Conservation (phyloP, 2,113 vertebrate genomes). For the Myotis yumanensis region DNA sequence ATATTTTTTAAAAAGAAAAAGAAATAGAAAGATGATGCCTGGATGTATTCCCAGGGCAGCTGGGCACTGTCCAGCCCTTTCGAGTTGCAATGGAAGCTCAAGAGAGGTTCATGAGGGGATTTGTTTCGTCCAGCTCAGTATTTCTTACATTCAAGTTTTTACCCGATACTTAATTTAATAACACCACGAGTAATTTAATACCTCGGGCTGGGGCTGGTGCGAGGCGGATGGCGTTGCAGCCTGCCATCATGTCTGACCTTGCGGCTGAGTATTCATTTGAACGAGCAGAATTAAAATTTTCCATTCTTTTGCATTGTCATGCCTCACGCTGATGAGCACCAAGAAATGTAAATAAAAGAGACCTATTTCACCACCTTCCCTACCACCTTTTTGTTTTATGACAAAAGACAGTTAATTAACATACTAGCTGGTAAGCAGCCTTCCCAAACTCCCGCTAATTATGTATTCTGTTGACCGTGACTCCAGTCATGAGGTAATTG, state of each 20-base stretch:
- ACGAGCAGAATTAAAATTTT: slow-evolving; percentile 83
- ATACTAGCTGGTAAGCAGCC: slow-evolving; percentile 89
- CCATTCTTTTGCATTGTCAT: slow-evolving; percentile 87
- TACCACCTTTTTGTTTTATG: slow-evolving; percentile 90
- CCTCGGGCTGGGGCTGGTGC: neutral
- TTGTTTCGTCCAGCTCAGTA: neutral
- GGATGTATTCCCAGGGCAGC: neutral
- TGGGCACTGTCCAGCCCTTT: rapidly evolving
- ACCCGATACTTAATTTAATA: slow-evolving; percentile 24
- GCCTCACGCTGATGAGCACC: slow-evolving; percentile 84
- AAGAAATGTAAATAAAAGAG: slow-evolving; percentile 90
- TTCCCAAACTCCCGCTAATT: slow-evolving; percentile 91
- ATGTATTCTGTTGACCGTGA: slow-evolving; percentile 92
- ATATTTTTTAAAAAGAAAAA: too few species aligned
- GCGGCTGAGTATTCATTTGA: slow-evolving; percentile 74
- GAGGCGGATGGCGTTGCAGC: neutral
- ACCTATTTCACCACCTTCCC: slow-evolving; percentile 84
- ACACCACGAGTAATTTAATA: neutral
- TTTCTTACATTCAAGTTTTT: slow-evolving; percentile 18
- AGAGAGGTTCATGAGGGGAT: neutral
- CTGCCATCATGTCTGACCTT: slow-evolving; percentile 73
- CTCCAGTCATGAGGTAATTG: slow-evolving; percentile 94
- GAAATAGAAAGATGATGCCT: neutral
- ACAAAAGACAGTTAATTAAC: slow-evolving; percentile 93
- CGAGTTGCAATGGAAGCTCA: neutral